Base-by-base conservation (phyloP, 2,888 invertebrate species). In the Cantharis rufa region DNA sequence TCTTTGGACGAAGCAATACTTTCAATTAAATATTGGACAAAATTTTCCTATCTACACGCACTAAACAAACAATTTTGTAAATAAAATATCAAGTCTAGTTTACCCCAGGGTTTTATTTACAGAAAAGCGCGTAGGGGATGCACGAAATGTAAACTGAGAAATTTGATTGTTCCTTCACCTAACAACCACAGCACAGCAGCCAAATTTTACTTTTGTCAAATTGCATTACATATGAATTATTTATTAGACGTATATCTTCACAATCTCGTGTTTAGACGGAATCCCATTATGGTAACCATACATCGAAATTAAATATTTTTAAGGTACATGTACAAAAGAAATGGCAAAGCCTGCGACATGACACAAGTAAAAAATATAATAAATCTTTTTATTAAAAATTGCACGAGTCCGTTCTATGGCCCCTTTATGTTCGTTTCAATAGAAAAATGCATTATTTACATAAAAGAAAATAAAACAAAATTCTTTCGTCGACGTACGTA, bases 51-150 rank as follows among this genome's bases (percentile, higher is more conserved):
- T 32, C 13, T 3, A 13, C 32, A 32, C 27, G 27, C 32, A 24
- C 64, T 21, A 66, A 21, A 66, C 16, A 66, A 16, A 15, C 70
- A 74, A 74, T 74, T 74, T 32, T 16, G 70, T 74, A 70, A 70
- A 74, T 74, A 74, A 74, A 70, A 70, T 70, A 74, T 74, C 62
- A 70, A 70, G 24, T 64, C 18, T 70, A 70, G 70, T 64, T 64
- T 64, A 21, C 74, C 70, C 70, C 15, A 27, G 74, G 74, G 74
- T 70, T 70, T 70, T 74, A 70, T 74, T 74, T 74, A 27, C 63
- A 32, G 63, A 32, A 32, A 27, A n/a, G 32, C 70, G 16, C 64
- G 13, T 21, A 66, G 21, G 74, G 74, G 70, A 74, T 63, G 64
- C 63, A 66, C 64, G 74, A 70, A 63, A 69, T 74, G 15, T 27